phyloP scores from a whole-genome alignment of 2,888 invertebrate genomes.

The Leptopilina syphax region DNA sequence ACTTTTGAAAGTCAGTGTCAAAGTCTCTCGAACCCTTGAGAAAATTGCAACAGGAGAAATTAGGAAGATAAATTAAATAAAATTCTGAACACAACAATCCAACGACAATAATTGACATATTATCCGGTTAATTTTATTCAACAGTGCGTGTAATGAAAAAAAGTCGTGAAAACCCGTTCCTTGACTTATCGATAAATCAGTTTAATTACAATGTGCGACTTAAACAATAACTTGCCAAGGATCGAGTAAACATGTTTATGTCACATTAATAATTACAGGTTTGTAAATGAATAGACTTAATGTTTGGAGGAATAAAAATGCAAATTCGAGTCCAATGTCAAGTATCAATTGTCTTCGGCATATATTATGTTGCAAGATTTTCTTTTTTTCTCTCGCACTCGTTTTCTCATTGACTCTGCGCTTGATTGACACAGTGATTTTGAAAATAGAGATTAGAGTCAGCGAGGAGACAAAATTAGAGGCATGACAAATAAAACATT shows the following conservation, averaged over 20 bases:
- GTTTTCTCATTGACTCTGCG: no score
- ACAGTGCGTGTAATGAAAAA: neutral
- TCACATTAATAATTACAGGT: constrained; percentile 9
- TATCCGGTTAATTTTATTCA: constrained; percentile 21
- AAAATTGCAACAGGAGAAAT: no score
- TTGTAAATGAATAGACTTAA: neutral
- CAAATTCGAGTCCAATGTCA: constrained; percentile 14
- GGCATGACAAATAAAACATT: constrained; percentile 22
- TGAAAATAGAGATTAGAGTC: neutral
- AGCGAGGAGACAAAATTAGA: constrained; percentile 14
- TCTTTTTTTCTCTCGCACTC: neutral
- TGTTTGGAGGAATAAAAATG: neutral
- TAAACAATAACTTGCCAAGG: neutral
- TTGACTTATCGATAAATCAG: constrained; percentile 13
- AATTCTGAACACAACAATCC: no score
- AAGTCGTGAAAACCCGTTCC: neutral
- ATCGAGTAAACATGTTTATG: constrained; percentile 19
- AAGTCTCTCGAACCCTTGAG: no score
- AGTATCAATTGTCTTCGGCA: neutral
- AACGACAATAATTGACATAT: neutral
- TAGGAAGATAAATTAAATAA: no score
- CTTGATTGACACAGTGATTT: no score
- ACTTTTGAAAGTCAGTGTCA: no score
- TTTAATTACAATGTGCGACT: constrained; percentile 18
- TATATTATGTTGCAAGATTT: neutral